A percentile compares a stretch with the other conserved stretches of the same genome.
phyloP scores from a whole-genome alignment of 2,113 vertebrate species.

The Trematocara zebra region DNA sequence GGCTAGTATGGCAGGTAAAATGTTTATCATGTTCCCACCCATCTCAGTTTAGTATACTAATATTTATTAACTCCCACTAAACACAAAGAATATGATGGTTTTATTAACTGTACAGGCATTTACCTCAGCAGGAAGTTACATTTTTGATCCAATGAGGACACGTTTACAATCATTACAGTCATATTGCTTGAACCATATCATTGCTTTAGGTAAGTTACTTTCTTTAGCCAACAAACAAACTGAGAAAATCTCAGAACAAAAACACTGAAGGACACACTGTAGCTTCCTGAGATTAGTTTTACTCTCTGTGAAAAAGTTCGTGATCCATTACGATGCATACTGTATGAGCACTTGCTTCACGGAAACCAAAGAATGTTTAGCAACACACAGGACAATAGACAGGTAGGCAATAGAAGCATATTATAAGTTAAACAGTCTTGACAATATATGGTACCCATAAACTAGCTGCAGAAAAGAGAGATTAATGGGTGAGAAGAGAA shows the following conservation, averaged over 20 bases:
- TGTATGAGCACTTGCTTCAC: background rate
- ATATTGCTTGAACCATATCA: background rate
- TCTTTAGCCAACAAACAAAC: background rate
- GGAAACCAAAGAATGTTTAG: background rate
- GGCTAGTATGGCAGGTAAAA: background rate
- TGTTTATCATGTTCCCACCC: background rate
- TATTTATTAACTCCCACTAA: background rate
- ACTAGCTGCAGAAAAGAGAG: background rate
- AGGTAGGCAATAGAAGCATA: background rate
- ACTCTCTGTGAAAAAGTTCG: background rate
- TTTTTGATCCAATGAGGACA: background rate
- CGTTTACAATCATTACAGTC: background rate
- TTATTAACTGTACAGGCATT: background rate
- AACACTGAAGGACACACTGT: fast-evolving
- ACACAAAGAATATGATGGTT: background rate
- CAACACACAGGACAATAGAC: background rate
- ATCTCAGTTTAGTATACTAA: background rate
- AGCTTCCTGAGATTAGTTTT: background rate
- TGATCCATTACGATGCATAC: background rate
- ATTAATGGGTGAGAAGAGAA: background rate
- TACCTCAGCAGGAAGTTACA: background rate
- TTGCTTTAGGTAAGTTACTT: background rate
- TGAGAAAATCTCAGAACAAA: background rate
- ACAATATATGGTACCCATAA: background rate
- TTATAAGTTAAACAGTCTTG: background rate